Conservation (phyloP, 2,888 invertebrate species). For the Hololepta plana region DNA sequence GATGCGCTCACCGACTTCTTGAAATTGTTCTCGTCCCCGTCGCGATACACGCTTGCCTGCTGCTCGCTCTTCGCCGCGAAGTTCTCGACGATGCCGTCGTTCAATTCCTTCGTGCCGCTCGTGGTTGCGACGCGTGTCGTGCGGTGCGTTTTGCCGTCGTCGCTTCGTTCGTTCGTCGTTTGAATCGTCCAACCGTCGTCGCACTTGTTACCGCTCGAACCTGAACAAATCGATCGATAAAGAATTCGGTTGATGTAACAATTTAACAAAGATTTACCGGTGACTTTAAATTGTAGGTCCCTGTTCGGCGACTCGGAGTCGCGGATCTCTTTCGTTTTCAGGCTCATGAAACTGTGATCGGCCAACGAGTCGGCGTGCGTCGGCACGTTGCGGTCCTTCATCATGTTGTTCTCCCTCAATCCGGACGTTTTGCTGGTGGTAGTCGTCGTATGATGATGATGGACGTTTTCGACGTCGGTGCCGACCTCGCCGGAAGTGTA, state of each 20-base stretch:
- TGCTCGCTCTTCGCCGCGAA: constrained; percentile 46
- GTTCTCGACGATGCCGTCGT: constrained; percentile 43
- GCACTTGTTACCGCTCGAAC: constrained; percentile 29
- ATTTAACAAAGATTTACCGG: constrained; percentile 6
- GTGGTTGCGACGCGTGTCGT: constrained; percentile 42
- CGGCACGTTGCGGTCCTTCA: constrained; percentile 12
- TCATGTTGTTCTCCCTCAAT: constrained; percentile 10
- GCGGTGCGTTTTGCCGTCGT: constrained; percentile 44
- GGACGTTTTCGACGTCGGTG: constrained; percentile 11
- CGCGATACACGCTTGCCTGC: constrained; percentile 32
- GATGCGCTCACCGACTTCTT: constrained; percentile 29
- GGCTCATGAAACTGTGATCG: constrained; percentile 59
- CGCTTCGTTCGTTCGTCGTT: constrained; percentile 39
- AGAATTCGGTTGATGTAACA: constrained; percentile 3
- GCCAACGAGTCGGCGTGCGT: constrained; percentile 49
- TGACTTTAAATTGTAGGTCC: constrained; percentile 24
- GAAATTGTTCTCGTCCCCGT: constrained; percentile 35
- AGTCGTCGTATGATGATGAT: constrained; percentile 14
- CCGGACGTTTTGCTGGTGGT: constrained; percentile 11
- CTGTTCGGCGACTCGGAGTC: constrained; percentile 60
- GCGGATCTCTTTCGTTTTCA: constrained; percentile 62
- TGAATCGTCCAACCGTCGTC: constrained; percentile 46
- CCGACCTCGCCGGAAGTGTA: constrained; percentile 28
- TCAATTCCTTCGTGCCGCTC: constrained; percentile 42
- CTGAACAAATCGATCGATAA: constrained; percentile 10